A percentile compares a stretch with the other conserved stretches of the same genome.
Evolutionary conservation across 92 coral and sea anemone genomes (phyloP).

Genomic region (Paragorgia papillata): DNA sequence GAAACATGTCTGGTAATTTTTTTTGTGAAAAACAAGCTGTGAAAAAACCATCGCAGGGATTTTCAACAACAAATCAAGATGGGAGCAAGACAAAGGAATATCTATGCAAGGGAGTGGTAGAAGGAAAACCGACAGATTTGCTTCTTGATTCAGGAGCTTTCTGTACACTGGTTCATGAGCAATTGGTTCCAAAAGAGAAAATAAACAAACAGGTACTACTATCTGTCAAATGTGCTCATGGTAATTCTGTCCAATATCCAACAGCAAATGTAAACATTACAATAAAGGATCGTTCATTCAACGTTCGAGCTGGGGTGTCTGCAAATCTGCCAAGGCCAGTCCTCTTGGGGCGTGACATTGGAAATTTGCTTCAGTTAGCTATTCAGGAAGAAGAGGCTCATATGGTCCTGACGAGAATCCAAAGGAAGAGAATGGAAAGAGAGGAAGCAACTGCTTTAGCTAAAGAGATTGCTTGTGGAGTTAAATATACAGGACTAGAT

Average conservation of each 20-base stretch:
- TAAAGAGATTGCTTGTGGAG: background rate
- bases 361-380: background rate
- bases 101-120: background rate
- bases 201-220: conserved; percentile 15
- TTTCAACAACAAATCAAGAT: too few species aligned
- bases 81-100: background rate
- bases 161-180: conserved; percentile 49
- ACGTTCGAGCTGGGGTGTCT: conserved; percentile 44
- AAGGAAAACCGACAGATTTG: background rate
- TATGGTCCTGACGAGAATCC: background rate
- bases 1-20: too few species aligned
- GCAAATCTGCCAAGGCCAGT: conserved; percentile 47
- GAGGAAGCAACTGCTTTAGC: background rate
- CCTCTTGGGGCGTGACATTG: conserved; percentile 40
- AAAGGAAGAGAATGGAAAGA: background rate
- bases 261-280: conserved; percentile 45
- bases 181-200: conserved; percentile 37
- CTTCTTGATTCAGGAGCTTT: background rate
- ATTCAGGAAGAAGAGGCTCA: background rate
- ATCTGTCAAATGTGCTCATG: conserved; percentile 47
- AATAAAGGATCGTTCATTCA: conserved; percentile 28
- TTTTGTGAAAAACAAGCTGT: background rate
- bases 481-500: background rate
- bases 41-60: too few species aligned
- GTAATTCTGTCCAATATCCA: conserved; percentile 43